Base-by-base conservation (phyloP, 2,888 invertebrate genomes). In the Lymantria monacha region DNA sequence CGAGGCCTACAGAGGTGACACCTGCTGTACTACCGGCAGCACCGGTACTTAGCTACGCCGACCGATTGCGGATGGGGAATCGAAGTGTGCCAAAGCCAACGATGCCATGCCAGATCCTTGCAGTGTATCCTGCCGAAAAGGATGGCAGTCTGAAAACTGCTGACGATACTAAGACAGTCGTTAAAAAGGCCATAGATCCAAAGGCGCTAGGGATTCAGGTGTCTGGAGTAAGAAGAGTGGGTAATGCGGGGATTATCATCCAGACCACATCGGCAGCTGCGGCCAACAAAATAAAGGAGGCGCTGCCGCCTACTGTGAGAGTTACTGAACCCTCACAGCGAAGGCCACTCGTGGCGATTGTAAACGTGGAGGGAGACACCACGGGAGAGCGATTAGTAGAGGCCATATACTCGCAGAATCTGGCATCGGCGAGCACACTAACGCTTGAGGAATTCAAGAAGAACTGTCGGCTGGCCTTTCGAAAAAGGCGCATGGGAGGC, bases 101-200 rank as follows among this genome's bases (percentile, higher is more conserved):
- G 1, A 8, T 9, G 0, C 15, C 38, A 14, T 61, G 57, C 1
- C 55, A 57, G 0, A 0, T 56, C 0, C 38, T 65, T 0, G 8
- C 53, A 0, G 48, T 65, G 0, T 65, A 65, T 46, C 61, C 62
- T 0, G 14, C 15, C 3, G 38, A 38, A 2, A 11, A 38, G 0
- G 7, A 13, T 0, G 37, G 5, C 0, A 15, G 30, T 0, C 13
- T 50, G 0, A 58, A 52, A 7, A 48, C 57, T 0, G 42, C 55
- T 0, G 55, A 61, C 0, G 59, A 60, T 0, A 63, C 64, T 0
- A 61, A 59, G 9, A 33, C 41, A 1, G 44, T 33, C 0, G 22
- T 63, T 0, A 47, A 59, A 11, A 30, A 36, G 1, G 15, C 54
- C 0, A 38, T 64, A 0, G 12, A 61, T 61, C 0, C 57, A 57